Evolutionary conservation across 1,140 invertebrate species (phyloP).

Genomic region (Drosophila leontia): DNA sequence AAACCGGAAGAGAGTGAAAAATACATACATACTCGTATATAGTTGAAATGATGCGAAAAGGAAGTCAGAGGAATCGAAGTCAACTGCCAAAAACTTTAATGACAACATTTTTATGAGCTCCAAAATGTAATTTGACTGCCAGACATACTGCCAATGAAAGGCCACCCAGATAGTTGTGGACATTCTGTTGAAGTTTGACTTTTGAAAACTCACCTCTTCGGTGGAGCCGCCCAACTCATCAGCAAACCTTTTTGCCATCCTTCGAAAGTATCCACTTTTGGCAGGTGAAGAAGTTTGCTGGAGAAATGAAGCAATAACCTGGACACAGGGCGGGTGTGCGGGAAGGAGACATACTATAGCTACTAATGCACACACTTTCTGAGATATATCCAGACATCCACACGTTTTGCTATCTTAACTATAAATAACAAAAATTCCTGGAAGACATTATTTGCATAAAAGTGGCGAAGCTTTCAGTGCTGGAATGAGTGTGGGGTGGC

Average conservation of each 20-base stretch:
- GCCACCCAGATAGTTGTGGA: constrained; percentile 9
- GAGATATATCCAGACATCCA: constrained; percentile 73
- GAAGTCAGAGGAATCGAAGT: constrained; percentile 40
- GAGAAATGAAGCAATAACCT: constrained; percentile 82
- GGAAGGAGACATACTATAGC: constrained; percentile 14
- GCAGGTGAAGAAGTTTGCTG: constrained; percentile 56
- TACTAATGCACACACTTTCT: constrained; percentile 70
- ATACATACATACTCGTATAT: neutral
- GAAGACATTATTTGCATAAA: constrained; percentile 84
- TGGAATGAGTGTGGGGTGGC: constrained; percentile 7
- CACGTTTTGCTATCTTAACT: constrained; percentile 82
- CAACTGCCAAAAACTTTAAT: constrained; percentile 75
- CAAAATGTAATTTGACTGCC: constrained; percentile 72
- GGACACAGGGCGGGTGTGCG: constrained; percentile 21
- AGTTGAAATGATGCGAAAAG: neutral
- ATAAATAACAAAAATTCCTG: constrained; percentile 83
- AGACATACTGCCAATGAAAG: constrained; percentile 14
- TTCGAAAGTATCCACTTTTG: constrained; percentile 45
- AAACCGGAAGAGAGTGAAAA: neutral
- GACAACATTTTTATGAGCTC: constrained; percentile 64
- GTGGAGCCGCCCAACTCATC: constrained; percentile 14
- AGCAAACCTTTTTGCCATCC: constrained; percentile 45
- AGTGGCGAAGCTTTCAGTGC: constrained; percentile 68
- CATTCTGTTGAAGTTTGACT: constrained; percentile 43
- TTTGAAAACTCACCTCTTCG: constrained; percentile 9